These are phyloP conservation scores for Caenorhabditis wallacei DNA, from an alignment of 2,888 invertebrate species.

Conservation along the genomic window DNA sequence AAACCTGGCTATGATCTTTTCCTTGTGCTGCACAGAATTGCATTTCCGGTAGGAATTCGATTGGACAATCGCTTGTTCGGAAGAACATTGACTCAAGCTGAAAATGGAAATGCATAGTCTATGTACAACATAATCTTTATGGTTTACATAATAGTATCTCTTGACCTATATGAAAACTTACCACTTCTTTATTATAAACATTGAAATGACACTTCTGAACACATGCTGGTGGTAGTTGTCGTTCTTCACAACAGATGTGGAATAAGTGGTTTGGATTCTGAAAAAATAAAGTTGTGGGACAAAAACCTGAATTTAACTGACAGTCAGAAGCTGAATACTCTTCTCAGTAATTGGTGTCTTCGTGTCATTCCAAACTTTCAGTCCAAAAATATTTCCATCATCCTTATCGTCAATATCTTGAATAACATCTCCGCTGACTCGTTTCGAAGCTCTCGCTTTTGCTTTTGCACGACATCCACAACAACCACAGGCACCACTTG, in stretches of 20 bases:
- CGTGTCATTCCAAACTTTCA: conserved; percentile 71
- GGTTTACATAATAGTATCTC: neutral
- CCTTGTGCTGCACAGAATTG: conserved; percentile 80
- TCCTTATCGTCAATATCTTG: conserved; percentile 52
- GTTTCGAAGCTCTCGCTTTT: conserved; percentile 64
- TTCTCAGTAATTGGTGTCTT: conserved; percentile 48
- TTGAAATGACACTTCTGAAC: conserved; percentile 72
- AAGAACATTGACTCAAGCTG: conserved; percentile 80
- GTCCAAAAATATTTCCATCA: conserved; percentile 71
- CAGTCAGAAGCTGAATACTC: conserved; percentile 55
- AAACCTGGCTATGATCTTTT: conserved; percentile 72
- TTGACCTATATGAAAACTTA: conserved; percentile 37
- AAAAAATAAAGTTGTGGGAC: neutral
- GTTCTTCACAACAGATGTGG: conserved; percentile 72
- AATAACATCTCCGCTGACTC: conserved; percentile 32
- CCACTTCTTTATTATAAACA: conserved; percentile 65
- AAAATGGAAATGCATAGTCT: neutral
- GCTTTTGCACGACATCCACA: conserved; percentile 70
- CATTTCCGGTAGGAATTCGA: conserved; percentile 79
- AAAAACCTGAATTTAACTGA: conserved; percentile 5
- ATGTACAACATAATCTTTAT: neutral
- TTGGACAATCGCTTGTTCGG: conserved; percentile 76
- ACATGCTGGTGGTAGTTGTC: conserved; percentile 68
- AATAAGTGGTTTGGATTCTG: conserved; percentile 73
- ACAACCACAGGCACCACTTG: conserved; percentile 71